A percentile compares a stretch with the other conserved stretches of the same genome.
These are phyloP conservation scores for Eriosoma lanigerum DNA, from an alignment of 1,140 invertebrate genomes.

Conservation along the genomic window DNA sequence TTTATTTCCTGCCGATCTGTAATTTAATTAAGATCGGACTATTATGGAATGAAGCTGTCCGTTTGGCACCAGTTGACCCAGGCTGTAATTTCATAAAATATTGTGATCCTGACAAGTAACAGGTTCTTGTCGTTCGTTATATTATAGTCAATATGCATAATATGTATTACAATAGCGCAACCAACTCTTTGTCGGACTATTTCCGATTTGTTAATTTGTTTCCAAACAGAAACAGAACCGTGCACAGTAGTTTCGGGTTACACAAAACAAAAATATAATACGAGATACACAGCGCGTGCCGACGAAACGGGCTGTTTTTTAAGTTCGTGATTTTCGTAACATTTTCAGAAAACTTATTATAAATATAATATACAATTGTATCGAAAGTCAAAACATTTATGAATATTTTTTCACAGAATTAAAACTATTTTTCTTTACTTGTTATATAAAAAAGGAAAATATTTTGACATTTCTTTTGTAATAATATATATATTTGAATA, in stretches of 20 bases:
- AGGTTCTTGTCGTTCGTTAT: slow-evolving; percentile 12
- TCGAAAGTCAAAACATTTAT: too few species aligned
- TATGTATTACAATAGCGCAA: not conserved
- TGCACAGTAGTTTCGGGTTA: not conserved
- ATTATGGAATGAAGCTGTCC: not conserved
- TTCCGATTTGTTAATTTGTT: slow-evolving; percentile 2
- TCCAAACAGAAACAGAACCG: not conserved
- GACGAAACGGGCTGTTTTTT: too few species aligned
- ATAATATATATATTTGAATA: too few species aligned
- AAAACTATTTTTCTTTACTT: too few species aligned
- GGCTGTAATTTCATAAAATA: slow-evolving; percentile 21
- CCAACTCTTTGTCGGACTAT: slow-evolving; percentile 21
- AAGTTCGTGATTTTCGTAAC: too few species aligned
- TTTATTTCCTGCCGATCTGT: slow-evolving; percentile 26
- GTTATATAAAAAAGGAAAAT: too few species aligned
- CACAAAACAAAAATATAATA: not conserved
- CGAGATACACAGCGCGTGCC: too few species aligned
- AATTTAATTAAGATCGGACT: slow-evolving; percentile 41
- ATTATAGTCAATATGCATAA: not conserved
- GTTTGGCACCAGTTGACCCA: slow-evolving; percentile 46
- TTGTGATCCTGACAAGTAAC: slow-evolving; percentile 2
- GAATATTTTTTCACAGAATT: too few species aligned
- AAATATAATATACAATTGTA: too few species aligned
- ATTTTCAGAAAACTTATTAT: too few species aligned
- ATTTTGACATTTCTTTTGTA: too few species aligned